phyloP scores from a whole-genome alignment of 2,797 vertebrate species.

The Halcyon badia region DNA sequence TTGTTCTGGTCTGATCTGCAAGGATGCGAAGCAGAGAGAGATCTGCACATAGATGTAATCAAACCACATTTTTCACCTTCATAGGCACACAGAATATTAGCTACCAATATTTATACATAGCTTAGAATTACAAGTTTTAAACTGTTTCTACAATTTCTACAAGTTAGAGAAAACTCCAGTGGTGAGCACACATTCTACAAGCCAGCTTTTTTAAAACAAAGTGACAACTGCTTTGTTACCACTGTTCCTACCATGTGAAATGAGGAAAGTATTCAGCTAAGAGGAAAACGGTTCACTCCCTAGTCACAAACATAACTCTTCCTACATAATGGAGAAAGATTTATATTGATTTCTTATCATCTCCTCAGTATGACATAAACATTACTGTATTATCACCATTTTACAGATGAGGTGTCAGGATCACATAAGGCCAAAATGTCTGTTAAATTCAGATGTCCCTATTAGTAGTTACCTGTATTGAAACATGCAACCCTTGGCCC shows the following conservation, averaged over 20 bases:
- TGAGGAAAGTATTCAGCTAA: background rate
- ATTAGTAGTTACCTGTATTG: accelerated
- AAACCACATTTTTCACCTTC: background rate
- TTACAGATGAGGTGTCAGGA: background rate
- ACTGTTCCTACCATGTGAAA: background rate
- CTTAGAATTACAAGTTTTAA: background rate
- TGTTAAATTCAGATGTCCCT: background rate
- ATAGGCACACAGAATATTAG: background rate
- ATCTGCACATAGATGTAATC: background rate
- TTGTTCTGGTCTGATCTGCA: background rate
- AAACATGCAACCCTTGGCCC: background rate
- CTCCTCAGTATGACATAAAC: background rate
- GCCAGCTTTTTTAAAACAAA: background rate
- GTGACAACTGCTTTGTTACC: background rate
- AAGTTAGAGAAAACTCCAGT: background rate
- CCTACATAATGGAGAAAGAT: background rate
- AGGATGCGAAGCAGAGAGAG: background rate
- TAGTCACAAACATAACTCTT: background rate
- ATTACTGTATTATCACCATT: background rate
- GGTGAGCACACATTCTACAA: background rate
- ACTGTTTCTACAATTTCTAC: background rate
- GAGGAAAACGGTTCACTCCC: background rate
- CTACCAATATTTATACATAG: accelerated
- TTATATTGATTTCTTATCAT: background rate
- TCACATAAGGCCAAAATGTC: background rate